Conservation (phyloP, 2,797 vertebrate genomes). For the Adrianichthys oophorus region DNA sequence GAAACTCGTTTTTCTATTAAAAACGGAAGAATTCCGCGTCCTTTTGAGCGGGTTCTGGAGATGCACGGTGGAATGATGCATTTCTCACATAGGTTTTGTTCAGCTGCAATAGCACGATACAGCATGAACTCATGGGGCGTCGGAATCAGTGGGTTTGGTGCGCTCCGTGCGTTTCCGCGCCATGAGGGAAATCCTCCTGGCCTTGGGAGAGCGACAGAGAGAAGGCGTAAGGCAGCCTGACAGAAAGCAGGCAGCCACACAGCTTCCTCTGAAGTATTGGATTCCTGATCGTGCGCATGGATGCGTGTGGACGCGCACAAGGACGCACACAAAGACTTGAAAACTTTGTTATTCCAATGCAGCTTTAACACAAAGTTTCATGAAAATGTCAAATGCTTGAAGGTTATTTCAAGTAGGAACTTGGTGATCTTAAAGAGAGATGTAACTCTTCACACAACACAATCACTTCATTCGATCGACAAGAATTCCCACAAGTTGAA, state of each 20-base stretch:
- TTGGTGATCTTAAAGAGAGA: too few relatives aligned
- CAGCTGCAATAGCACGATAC: too few relatives aligned
- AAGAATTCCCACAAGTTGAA: too few relatives aligned
- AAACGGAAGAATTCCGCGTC: too few relatives aligned
- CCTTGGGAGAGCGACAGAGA: slow-evolving; percentile 32
- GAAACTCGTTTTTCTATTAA: too few relatives aligned
- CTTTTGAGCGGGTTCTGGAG: too few relatives aligned
- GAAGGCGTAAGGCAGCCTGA: slow-evolving; percentile 44
- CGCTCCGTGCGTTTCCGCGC: slow-evolving; percentile 33
- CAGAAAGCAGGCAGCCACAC: slow-evolving; percentile 54
- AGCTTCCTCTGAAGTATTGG: slow-evolving; percentile 60
- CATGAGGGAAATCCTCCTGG: slow-evolving; percentile 24
- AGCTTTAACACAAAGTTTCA: not conserved
- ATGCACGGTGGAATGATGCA: too few relatives aligned
- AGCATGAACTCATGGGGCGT: too few relatives aligned
- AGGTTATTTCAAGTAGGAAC: too few relatives aligned
- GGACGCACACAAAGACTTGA: not conserved
- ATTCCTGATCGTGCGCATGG: slow-evolving; percentile 48
- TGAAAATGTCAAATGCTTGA: not conserved
- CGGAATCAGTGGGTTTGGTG: not conserved
- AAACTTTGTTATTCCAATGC: slow-evolving; percentile 23
- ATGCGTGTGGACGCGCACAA: slow-evolving; percentile 12
- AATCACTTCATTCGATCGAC: too few relatives aligned
- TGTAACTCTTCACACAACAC: too few relatives aligned
- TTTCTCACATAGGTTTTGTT: too few relatives aligned